phyloP scores from a whole-genome alignment of 2,113 vertebrate species.

The Sisor rabdophorus region DNA sequence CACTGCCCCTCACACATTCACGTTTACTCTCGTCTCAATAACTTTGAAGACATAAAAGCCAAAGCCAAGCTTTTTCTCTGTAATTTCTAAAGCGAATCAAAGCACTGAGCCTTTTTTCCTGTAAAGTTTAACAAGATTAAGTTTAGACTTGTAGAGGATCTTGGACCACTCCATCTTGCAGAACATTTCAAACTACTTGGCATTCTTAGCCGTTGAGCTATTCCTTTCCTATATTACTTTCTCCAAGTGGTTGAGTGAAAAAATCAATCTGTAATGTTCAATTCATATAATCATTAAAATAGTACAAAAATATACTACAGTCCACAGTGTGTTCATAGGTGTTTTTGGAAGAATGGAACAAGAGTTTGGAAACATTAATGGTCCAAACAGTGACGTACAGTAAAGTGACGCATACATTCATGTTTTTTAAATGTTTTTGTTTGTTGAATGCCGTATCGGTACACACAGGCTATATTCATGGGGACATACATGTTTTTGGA shows the following conservation, averaged over 20 bases:
- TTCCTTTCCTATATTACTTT: too few relatives aligned
- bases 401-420: too few relatives aligned
- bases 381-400: too few relatives aligned
- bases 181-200: constrained; percentile 22
- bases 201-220: neutral
- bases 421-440: too few relatives aligned
- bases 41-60: neutral
- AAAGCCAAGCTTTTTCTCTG: neutral
- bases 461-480: too few relatives aligned
- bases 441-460: too few relatives aligned
- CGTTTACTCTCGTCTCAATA: too few relatives aligned
- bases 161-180: constrained; percentile 6
- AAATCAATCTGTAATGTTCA: constrained; percentile 12
- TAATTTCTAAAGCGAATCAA: neutral
- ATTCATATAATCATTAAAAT: neutral
- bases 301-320: neutral
- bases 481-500: too few relatives aligned
- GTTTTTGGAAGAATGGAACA: too few relatives aligned
- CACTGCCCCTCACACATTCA: neutral
- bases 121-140: constrained; percentile 20
- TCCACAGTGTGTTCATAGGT: neutral
- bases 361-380: too few relatives aligned
- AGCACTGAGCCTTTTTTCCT: constrained; percentile 3
- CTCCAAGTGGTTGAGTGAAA: constrained; percentile 9
- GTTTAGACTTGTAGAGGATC: constrained; percentile 10